Base-by-base conservation (phyloP, 2,888 invertebrate genomes). In the Emmelina monodactyla region DNA sequence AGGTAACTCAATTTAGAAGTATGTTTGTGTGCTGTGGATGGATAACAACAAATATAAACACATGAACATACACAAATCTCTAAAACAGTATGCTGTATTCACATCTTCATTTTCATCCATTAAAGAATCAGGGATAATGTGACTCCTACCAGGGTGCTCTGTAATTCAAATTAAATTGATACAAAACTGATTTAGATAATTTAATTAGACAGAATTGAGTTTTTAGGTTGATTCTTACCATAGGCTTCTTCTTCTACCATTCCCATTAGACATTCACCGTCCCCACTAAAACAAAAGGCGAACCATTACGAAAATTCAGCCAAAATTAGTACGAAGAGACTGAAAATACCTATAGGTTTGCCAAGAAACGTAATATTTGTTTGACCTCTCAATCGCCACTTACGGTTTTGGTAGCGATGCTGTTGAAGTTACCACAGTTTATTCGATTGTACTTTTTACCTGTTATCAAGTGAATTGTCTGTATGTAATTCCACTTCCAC, bases 401-500 rank as follows among this genome's bases (percentile, higher is more conserved):
- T n/a, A n/a, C n/a, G n/a, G n/a, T n/a, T n/a, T n/a, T n/a, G n/a
- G n/a, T n/a, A n/a, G n/a, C n/a, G n/a, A n/a, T n/a, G n/a, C n/a
- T n/a, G n/a, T 6, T 7, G 25, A 25, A 25, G 4, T 25, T 25
- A n/a, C n/a, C n/a, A n/a, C n/a, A n/a, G n/a, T n/a, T n/a, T n/a
- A n/a, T n/a, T n/a, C n/a, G n/a, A n/a, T n/a, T n/a, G n/a, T n/a
- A 34, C 39, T 41, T 46, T 61, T 64, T 83, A 86, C 86, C 86
- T 85, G 71, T 78, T 76, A 58, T 84, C 84, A 50, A 85, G 70
- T 39, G 84, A 83, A 64, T 73, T 72, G 58, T 85, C 85, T 56
- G 84, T n/a, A n/a, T n/a, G 69, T 51, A 84, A 71, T 63, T 84
- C 85, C 76, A 83, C 80, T 62, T 66, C 59, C 43, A 71, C 66